Base-by-base conservation (phyloP, 2,113 vertebrate genomes). In the Sinocyclocheilus maitianheensis region DNA sequence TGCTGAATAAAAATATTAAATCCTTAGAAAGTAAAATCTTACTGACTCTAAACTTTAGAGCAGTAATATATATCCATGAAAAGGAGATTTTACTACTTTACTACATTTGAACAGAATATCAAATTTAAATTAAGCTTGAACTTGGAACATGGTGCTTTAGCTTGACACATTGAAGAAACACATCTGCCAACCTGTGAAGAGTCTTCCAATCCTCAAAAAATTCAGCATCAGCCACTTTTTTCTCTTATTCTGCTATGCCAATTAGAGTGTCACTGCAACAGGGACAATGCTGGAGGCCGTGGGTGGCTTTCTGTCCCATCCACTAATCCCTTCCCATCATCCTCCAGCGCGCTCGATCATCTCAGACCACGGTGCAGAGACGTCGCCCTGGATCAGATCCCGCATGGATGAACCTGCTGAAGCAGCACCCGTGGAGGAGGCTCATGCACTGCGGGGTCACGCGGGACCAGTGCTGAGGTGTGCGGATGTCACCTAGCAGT, bases 321-420 rank as follows among this genome's bases (percentile, higher is more conserved):
- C 34, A 71, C 75, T 79, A 26, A 55, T 69, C n/a, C 22, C 60
- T 65, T 24, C n/a, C 40, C 79, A 81, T 81, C 40, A 81, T 46
- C 22, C 82, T 75, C 60, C 75, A 34, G 65, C n/a, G 16, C 37
- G 55, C 1, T n/a, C 1, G 1, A n/a, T 55, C 67, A 62, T 65
- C 55, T 79, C 55, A 79, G 77, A 8, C 55, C 22, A 20, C 20
- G 79, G 63, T 34, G 40, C 62, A 37, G 46, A 74, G 81, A 65
- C 67, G 83, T 81, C 58, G 62, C 62, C 40, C 5, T 81, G 81
- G 30, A 85, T 90, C 79, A 83, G 43, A 43, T 6, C 34, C 58
- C 24, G 34, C 74, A 48, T 72, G 87, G 83, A 55, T 74, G 53
- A 81, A 40, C 58, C 53, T 62, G 84, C 58, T 77, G 72, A 67